Base-by-base conservation (phyloP, 2,888 invertebrate genomes). In the Cheilosia pagana region DNA sequence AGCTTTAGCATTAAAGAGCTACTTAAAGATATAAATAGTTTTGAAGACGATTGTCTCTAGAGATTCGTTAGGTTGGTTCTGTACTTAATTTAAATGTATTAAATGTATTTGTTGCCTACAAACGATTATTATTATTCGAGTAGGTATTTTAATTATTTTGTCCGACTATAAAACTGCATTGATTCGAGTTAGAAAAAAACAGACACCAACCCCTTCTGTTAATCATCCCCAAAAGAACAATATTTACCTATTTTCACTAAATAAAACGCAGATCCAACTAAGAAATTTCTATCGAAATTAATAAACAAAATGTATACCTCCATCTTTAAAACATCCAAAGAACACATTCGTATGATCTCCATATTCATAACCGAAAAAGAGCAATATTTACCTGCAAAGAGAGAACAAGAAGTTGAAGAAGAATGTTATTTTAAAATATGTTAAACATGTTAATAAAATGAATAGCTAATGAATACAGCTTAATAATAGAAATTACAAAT, bases 321-420 rank as follows among this genome's bases (percentile, higher is more conserved):
- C 7, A 2, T 16, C 53, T 3, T 21, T 21, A 4, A 14, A n/a
- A n/a, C n/a, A 1, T 10, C 25, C 23, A 31, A 4, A 65, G 2
- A 50, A 10, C 39, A 16, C 23, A 25, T 16, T n/a, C 48, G 19
- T 12, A 53, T 28, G 8, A 31, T 3, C 43, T 5, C 0, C 16
- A 23, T 50, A 50, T 21, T 10, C 7, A 59, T 21, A 39, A 35
- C 8, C 55, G 12, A 39, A 39, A 50, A 57, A 39, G 7, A 28
- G 14, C 50, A 3, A 50, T 85, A 62, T 72, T 81, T 85, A 85
- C 85, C 85, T 81, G 75, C 55, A 81, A 81, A 45, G 67, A 78
- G 23, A 82, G 35, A 25, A 45, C n/a, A 75, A 52, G 35, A 63
- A 71, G n/a, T n/a, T n/a, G 35, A 48, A 53, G 16, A 65, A 60